Percentiles rank a stretch among this genome's conserved stretches.
Conservation (phyloP, 2,797 vertebrate species). For the Clarias laeviceps region DNA sequence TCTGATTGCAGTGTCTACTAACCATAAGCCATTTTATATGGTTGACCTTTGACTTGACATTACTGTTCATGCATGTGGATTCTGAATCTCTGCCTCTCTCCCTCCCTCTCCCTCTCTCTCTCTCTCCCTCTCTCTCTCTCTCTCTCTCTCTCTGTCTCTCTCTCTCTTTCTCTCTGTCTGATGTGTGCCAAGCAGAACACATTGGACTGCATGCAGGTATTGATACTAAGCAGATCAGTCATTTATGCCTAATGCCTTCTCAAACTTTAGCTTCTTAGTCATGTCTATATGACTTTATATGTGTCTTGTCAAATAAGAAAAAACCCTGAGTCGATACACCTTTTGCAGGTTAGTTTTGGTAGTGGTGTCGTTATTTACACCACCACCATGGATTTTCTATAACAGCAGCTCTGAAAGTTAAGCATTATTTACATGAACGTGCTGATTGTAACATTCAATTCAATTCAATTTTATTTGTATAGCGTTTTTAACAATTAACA, state of each 20-base stretch:
- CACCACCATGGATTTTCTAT: not conserved
- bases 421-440: not conserved
- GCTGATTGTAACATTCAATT: no score
- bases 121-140: slow-evolving; percentile 53
- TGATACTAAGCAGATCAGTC: slow-evolving; percentile 50
- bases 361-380: not conserved
- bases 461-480: no score
- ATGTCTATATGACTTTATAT: not conserved
- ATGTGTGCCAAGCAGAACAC: slow-evolving; percentile 83
- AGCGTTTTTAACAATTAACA: no score
- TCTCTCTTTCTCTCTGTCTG: slow-evolving; percentile 56
- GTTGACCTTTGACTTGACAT: slow-evolving; percentile 50
- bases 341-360: not conserved
- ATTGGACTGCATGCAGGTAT: slow-evolving; percentile 99
- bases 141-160: slow-evolving; percentile 49
- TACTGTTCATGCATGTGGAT: slow-evolving; percentile 62
- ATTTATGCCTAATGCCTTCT: slow-evolving; percentile 34
- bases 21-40: slow-evolving; percentile 52
- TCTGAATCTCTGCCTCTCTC: slow-evolving; percentile 43
- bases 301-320: not conserved
- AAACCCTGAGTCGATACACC: not conserved
- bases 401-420: not conserved
- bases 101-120: slow-evolving; percentile 49
- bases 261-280: slow-evolving; percentile 14
- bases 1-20: slow-evolving; percentile 61